Percentiles rank a stretch among this genome's conserved stretches.
phyloP scores from a whole-genome alignment of 2,113 vertebrate species.

The Camelus bactrianus region DNA sequence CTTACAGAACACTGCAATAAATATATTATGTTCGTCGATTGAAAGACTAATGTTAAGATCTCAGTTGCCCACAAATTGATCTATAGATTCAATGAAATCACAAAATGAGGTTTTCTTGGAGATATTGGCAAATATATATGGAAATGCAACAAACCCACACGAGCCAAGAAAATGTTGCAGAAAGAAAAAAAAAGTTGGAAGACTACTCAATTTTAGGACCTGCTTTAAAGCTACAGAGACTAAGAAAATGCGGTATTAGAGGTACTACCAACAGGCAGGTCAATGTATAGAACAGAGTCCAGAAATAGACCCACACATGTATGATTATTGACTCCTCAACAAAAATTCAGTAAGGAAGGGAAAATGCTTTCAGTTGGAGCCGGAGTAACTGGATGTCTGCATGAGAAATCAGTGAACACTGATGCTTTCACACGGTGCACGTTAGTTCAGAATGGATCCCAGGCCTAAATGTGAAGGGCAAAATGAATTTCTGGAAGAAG shows the following conservation, averaged over 20 bases:
- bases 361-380: not conserved
- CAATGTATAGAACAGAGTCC: not conserved
- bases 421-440: not conserved
- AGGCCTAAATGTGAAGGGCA: not conserved
- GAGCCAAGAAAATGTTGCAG: not conserved
- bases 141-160: not conserved
- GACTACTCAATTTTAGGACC: not conserved
- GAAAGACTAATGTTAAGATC: not conserved
- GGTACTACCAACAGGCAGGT: not conserved
- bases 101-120: not conserved
- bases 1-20: not conserved
- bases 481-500: not conserved
- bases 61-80: not conserved
- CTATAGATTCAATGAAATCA: not conserved
- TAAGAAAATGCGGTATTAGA: not conserved
- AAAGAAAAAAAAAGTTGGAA: not conserved
- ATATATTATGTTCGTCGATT: not conserved
- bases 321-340: not conserved
- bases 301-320: not conserved
- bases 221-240: not conserved
- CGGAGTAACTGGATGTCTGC: not conserved
- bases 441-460: not conserved
- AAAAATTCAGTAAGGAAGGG: conserved; percentile 15
- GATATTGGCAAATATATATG: not conserved
- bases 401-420: not conserved